Conservation (phyloP, 2,113 vertebrate genomes). For the Actinemys pallida region DNA sequence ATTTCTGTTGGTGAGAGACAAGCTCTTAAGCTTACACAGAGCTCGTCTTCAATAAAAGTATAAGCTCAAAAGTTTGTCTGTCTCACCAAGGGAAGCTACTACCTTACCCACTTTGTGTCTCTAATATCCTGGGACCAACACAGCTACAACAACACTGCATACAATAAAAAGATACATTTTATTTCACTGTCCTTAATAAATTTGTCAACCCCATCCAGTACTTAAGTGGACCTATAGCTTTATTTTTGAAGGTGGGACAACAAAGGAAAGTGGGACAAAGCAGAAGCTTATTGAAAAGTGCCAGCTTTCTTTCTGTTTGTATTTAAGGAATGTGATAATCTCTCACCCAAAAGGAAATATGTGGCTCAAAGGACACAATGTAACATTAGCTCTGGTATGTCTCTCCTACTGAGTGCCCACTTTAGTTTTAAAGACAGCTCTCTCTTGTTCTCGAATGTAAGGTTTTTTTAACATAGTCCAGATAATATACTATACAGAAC, state of each 20-base stretch:
- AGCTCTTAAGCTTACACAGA: not conserved
- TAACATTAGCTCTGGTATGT: not conserved
- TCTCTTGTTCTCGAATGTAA: not conserved
- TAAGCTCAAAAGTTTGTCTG: not conserved
- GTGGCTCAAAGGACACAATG: accelerated
- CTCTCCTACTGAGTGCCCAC: not conserved
- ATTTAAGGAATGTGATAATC: not conserved
- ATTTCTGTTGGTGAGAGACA: not conserved
- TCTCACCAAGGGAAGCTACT: not conserved
- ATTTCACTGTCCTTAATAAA: not conserved
- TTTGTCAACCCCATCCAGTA: not conserved
- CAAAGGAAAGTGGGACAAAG: not conserved
- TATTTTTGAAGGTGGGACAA: not conserved
- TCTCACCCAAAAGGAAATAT: not conserved
- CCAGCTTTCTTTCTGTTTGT: not conserved
- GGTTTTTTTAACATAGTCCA: not conserved
- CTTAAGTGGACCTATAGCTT: not conserved
- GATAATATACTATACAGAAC: not conserved
- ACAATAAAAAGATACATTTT: not conserved
- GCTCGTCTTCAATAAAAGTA: not conserved
- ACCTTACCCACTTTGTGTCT: not conserved
- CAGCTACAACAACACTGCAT: not conserved
- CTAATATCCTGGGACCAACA: not conserved
- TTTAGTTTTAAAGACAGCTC: not conserved
- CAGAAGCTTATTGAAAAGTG: not conserved